These are phyloP conservation scores for Tethea ocularis DNA, from an alignment of 2,888 invertebrate genomes.

Conservation along the genomic window DNA sequence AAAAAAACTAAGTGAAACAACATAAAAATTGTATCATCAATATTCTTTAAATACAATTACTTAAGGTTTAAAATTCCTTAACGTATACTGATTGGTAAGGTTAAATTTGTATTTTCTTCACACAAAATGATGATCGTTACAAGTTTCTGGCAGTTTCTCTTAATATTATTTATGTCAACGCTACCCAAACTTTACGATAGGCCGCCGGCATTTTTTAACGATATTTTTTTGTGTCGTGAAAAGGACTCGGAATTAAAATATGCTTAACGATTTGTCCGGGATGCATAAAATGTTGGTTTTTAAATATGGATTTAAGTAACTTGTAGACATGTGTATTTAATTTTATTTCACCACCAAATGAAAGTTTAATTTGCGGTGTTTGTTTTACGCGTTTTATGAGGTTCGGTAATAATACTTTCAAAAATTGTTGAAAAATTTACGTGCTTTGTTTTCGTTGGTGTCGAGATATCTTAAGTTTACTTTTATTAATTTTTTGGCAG, in stretches of 20 bases:
- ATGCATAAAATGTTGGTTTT: background rate
- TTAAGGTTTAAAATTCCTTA: conserved; percentile 9
- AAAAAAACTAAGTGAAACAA: conserved; percentile 32
- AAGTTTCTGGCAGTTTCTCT: conserved; percentile 56
- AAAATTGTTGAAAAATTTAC: too few species aligned
- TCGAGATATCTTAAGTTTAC: too few species aligned
- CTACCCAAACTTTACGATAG: conserved; percentile 50
- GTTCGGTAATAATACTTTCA: background rate
- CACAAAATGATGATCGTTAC: conserved; percentile 9
- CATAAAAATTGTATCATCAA: conserved; percentile 24
- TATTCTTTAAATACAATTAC: background rate
- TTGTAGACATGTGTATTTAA: background rate
- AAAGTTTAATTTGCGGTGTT: background rate
- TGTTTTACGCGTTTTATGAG: background rate
- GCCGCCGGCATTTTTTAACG: conserved; percentile 53
- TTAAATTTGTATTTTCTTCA: background rate
- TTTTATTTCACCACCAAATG: background rate
- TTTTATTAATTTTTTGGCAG: too few species aligned
- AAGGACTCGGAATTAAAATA: conserved; percentile 32
- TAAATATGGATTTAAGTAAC: background rate
- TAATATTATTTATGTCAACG: conserved; percentile 77
- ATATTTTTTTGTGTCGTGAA: conserved; percentile 64
- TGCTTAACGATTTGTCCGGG: background rate
- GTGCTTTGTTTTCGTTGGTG: too few species aligned
- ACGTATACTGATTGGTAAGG: background rate